Conservation (phyloP, 2,113 vertebrate genomes). For the Dasypus novemcinctus region DNA sequence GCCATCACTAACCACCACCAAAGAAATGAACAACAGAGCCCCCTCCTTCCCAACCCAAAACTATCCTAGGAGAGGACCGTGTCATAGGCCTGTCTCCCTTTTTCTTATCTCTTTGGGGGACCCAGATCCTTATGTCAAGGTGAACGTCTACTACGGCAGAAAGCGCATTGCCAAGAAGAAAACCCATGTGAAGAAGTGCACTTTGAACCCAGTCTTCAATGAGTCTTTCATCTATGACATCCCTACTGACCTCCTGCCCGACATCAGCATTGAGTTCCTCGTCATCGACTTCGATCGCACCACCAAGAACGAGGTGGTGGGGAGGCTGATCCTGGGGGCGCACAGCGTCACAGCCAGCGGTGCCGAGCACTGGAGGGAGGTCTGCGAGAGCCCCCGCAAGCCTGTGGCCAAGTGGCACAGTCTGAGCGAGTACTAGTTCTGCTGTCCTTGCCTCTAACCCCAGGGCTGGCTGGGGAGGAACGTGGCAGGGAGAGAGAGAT, state of each 20-base stretch:
- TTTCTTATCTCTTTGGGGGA: background rate
- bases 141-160: slow-evolving; percentile 96
- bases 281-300: slow-evolving; percentile 97
- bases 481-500: slow-evolving; percentile 78
- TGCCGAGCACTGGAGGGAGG: slow-evolving; percentile 92
- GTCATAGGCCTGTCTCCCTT: slow-evolving; percentile 60
- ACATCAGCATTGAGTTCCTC: slow-evolving; percentile 95
- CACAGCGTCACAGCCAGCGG: slow-evolving; percentile 88
- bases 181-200: slow-evolving; percentile 98
- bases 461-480: slow-evolving; percentile 38
- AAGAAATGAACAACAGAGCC: background rate
- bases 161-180: slow-evolving; percentile 99
- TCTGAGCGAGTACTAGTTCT: slow-evolving; percentile 87
- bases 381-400: slow-evolving; percentile 91
- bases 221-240: slow-evolving; percentile 99
- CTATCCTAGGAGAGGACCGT: slow-evolving; percentile 11
- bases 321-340: slow-evolving; percentile 91
- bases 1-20: background rate
- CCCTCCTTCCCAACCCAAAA: background rate
- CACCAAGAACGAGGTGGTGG: slow-evolving; percentile 96
- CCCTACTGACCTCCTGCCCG: slow-evolving; percentile 91
- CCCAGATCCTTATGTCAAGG: slow-evolving; percentile 97
- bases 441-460: slow-evolving; percentile 17
- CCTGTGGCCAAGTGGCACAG: slow-evolving; percentile 96
- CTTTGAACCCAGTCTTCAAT: slow-evolving; percentile 96